Evolutionary conservation across 37 sponge, comb jelly and placozoan species (phyloP), one percentile per base, ranked within the genome.

Genomic region (Crambe crambe): DNA sequence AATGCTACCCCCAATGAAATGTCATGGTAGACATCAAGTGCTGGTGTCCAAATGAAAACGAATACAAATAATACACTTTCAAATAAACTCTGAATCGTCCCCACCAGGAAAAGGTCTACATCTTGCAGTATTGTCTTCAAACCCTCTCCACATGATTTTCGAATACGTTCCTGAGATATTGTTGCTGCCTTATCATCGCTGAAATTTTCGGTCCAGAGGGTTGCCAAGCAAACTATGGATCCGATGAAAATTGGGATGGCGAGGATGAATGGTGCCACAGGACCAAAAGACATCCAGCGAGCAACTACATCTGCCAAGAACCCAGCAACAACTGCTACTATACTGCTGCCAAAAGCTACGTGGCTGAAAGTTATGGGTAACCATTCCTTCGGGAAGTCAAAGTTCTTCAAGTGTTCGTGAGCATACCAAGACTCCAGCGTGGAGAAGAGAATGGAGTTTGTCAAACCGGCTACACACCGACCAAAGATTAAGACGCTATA

Each of bases 311-410:
- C 87, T 20, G 94, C 82, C 23, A 89, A 22, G 0, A 93, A 75
- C 2, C 94, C 94, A 2, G 94, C 94, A 47, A 68, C 47, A 0
- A 93, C 80, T 31, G 90, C 94, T 0, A 82, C 77, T n/a, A 89
- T 69, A 40, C 94, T 85, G 56, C 84, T 93, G 18, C 82, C 90
- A 39, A 93, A 77, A 0, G 94, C 70, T 37, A 84, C 78, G 35
- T 80, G 82, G 37, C 79, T 66, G 62, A 93, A 93, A 0, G 94
- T 93, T 43, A 89, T 78, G 22, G 79, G 67, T 12, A 89, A 68
- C 94, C 94, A 93, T 44, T 93, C 94, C 72, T 81, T 81, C 5
- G 94, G 94, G 73, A 89, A 93, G 43, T 93, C 94, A 66, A 72
- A 68, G 20, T 68, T 77, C 42, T 93, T 62, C 12, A 72, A 41